Base-by-base conservation (phyloP, 2,888 invertebrate species). In the Rhingia rostrata region DNA sequence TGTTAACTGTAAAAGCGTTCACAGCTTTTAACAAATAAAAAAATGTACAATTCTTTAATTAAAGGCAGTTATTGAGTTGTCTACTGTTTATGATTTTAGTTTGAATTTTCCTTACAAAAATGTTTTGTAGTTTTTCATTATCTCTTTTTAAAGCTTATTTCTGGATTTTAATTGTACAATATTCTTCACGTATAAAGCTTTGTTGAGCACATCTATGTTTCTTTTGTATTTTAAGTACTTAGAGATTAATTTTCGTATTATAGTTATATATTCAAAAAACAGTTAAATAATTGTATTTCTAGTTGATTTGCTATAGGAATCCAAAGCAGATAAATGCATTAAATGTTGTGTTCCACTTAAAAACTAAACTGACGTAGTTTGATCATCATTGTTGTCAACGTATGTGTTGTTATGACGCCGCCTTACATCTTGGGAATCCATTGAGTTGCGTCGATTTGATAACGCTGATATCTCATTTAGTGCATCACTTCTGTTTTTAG, bases 301-400 rank as follows among this genome's bases (percentile, higher is more conserved):
- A n/a, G 51, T 63, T 47, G 6, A 43, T 45, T 41, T 67, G 41
- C 37, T 53, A 10, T 22, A 45, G 63, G 41, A 67, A 75, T 81
- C 56, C 39, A 37, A 80, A 81, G 72, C 75, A 49, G 56, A 67
- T 85, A 85, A 85, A 85, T 85, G 80, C 81, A 80, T 22, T 64
- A 58, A 41, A 69, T 69, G 54, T 41, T 56, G 14, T 32, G 3
- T 54, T 56, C 7, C 43, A 54, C 22, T 66, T 64, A 51, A 12
- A 64, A 77, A 69, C 86, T 88, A 89, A 32, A 89, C 88, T 22
- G 88, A 88, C 56, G 89, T 89, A 66, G 87, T 88, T 39, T 88
- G 87, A 64, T 89, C 88, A 45, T 83, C 85, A 60, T 84, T 67
- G 53, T 63, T 66, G n/a, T 72, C 81, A 64, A 86, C 84, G 39